Evolutionary conservation across 2,888 invertebrate species (phyloP).

Genomic region (Tachina fera): DNA sequence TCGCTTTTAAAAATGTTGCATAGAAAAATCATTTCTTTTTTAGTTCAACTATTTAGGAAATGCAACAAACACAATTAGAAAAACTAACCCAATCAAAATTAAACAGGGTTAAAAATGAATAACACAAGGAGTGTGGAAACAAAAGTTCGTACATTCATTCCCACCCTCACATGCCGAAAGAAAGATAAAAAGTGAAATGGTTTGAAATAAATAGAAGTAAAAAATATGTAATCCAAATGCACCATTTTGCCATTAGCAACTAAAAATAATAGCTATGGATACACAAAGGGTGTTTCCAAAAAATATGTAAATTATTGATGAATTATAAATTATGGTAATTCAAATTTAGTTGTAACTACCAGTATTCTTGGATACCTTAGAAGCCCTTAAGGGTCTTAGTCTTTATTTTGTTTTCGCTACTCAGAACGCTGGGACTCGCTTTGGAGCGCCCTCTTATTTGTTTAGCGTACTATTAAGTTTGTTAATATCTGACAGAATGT

Average conservation of each 20-base stretch:
- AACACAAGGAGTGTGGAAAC: constrained; percentile 38
- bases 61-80: constrained; percentile 49
- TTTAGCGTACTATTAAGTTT: no score
- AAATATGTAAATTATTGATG: background rate
- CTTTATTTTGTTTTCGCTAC: no score
- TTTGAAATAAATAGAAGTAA: background rate
- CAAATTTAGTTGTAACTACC: no score
- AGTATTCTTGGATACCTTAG: no score
- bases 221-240: constrained; percentile 30
- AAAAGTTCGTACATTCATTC: background rate
- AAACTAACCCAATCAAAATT: no score
- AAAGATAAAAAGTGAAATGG: background rate
- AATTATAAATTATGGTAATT: no score
- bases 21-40: constrained; percentile 12
- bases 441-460: no score
- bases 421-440: no score
- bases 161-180: background rate
- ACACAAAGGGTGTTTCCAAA: constrained; percentile 19
- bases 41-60: constrained; percentile 37
- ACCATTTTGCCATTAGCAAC: constrained; percentile 40
- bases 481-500: no score
- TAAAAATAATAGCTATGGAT: constrained; percentile 40
- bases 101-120: constrained; percentile 67
- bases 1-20: constrained; percentile 28
- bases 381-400: no score